phyloP scores from a whole-genome alignment of 2,888 invertebrate genomes.

The Electrophaes corylata region DNA sequence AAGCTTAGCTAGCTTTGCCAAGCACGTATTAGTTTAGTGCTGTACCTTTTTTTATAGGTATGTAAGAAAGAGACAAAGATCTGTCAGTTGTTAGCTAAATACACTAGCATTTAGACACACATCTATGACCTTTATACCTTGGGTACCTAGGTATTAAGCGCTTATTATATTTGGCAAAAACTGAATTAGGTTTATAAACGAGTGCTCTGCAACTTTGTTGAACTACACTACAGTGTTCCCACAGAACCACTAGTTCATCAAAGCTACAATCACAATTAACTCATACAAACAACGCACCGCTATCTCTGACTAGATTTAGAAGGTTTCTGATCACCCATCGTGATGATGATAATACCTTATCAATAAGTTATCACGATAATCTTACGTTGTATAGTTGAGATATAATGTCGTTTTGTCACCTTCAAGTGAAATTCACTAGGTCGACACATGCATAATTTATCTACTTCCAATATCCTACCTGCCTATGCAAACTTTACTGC shows the following conservation, averaged over 20 bases:
- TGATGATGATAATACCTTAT: constrained; percentile 15
- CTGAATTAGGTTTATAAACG: background rate
- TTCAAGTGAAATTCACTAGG: constrained; percentile 16
- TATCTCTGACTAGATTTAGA: constrained; percentile 14
- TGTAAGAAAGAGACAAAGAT: too few relatives aligned
- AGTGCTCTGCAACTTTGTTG: too few relatives aligned
- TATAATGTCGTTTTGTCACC: constrained; percentile 17
- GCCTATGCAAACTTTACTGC: background rate
- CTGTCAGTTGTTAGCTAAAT: too few relatives aligned
- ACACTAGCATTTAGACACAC: too few relatives aligned
- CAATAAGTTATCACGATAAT: constrained; percentile 24
- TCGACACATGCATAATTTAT: constrained; percentile 8
- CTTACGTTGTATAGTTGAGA: constrained; percentile 22
- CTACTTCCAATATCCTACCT: background rate
- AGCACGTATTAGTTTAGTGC: too few relatives aligned
- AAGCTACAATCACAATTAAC: background rate
- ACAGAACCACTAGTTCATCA: too few relatives aligned
- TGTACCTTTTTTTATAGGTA: too few relatives aligned
- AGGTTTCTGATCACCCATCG: constrained; percentile 16
- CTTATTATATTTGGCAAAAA: too few relatives aligned
- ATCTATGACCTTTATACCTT: too few relatives aligned
- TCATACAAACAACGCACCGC: constrained; percentile 12
- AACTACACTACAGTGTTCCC: too few relatives aligned
- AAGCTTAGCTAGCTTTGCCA: too few relatives aligned
- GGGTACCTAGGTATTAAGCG: too few relatives aligned